phyloP scores from a whole-genome alignment of 2,888 invertebrate genomes.

The Chloromyia formosa region DNA sequence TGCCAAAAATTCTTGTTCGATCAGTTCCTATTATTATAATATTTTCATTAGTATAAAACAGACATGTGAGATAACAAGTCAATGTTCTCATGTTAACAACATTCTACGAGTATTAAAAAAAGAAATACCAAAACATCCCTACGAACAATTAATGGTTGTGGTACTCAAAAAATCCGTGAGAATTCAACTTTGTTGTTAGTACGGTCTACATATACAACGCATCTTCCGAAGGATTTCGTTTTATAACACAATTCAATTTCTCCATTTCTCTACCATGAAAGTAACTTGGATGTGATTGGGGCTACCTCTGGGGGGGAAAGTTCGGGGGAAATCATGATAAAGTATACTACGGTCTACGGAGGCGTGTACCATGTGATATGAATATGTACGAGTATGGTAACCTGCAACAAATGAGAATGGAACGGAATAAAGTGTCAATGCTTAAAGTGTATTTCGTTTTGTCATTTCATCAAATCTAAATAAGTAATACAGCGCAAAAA shows the following conservation, averaged over 20 bases:
- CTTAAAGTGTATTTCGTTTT: constrained; percentile 29
- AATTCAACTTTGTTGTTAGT: constrained; percentile 1
- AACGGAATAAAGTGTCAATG: constrained; percentile 2
- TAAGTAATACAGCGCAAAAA: constrained; percentile 8
- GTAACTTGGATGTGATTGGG: background rate
- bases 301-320: background rate
- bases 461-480: background rate
- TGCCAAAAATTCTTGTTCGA: constrained; percentile 64
- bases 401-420: constrained; percentile 16
- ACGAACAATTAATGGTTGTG: background rate
- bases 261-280: constrained; percentile 1
- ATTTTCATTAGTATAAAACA: background rate
- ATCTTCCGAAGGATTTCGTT: background rate
- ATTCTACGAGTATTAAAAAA: constrained; percentile 2
- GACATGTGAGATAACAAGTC: background rate
- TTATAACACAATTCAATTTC: background rate
- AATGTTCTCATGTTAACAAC: background rate
- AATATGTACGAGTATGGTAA: constrained; percentile 9
- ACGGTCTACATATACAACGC: background rate
- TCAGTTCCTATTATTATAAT: constrained; percentile 58
- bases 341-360: background rate
- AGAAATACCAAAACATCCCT: background rate
- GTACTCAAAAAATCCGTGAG: background rate
- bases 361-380: constrained; percentile 28
- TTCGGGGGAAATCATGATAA: background rate